Conservation (phyloP, 2,113 vertebrate species). For the Porphyrio hochstetteri region DNA sequence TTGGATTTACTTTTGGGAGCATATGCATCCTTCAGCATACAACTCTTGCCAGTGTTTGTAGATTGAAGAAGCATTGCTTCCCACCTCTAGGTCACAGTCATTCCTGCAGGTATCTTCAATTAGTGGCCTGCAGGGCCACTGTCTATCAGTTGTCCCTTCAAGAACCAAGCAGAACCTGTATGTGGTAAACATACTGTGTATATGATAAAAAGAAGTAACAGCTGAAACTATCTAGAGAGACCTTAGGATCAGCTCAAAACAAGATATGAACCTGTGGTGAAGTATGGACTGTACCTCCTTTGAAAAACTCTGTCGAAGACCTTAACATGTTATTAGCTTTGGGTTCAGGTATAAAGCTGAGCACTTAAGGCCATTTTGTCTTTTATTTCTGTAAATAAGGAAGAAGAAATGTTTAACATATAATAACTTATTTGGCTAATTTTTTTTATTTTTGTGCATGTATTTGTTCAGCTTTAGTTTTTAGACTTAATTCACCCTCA, state of each 20-base stretch:
- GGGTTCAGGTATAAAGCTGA: background rate
- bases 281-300: background rate
- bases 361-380: background rate
- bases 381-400: background rate
- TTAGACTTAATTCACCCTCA: background rate
- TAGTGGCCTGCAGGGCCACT: background rate
- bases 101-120: background rate
- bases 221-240: background rate
- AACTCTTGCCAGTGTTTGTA: background rate
- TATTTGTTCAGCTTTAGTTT: background rate
- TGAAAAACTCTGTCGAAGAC: background rate
- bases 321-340: background rate
- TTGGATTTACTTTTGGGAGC: background rate
- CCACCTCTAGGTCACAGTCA: background rate
- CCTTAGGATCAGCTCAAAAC: background rate
- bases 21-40: background rate
- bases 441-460: background rate
- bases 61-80: background rate
- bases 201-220: background rate
- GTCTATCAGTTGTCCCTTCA: background rate
- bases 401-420: background rate
- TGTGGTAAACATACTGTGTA: background rate
- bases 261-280: background rate
- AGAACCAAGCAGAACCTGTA: background rate
- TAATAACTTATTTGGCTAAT: background rate